A percentile compares a stretch with the other conserved stretches of the same genome.
These are phyloP conservation scores for Megaceryle maxima DNA, from an alignment of 2,113 vertebrate genomes.

Conservation along the genomic window DNA sequence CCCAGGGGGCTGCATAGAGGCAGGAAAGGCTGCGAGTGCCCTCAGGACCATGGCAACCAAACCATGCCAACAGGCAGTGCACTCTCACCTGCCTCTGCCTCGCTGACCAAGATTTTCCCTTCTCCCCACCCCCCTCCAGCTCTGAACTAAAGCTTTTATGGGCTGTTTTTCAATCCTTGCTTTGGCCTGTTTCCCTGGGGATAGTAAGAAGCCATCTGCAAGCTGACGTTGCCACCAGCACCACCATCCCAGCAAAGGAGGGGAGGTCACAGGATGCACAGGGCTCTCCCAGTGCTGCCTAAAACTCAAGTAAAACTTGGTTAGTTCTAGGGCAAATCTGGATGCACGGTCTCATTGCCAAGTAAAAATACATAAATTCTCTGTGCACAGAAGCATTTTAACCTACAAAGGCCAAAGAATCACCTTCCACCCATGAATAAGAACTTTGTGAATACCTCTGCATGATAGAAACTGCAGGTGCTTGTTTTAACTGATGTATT, in stretches of 20 bases:
- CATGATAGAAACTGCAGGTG: background rate
- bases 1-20: accelerated
- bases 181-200: background rate
- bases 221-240: background rate
- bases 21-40: background rate
- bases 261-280: accelerated
- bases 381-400: background rate
- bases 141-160: background rate
- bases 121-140: background rate
- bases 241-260: background rate
- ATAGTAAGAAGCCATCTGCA: background rate
- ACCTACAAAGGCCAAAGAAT: background rate
- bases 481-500: background rate
- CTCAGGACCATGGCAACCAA: background rate
- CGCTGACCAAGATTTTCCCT: background rate
- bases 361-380: background rate
- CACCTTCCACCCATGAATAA: background rate
- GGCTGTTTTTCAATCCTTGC: background rate
- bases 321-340: background rate
- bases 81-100: background rate
- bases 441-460: background rate
- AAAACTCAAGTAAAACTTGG: background rate
- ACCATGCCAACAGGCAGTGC: background rate
- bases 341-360: background rate
- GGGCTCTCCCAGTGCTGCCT: background rate